A percentile compares a stretch with the other conserved stretches of the same genome.
phyloP scores from a whole-genome alignment of 2,888 invertebrate species.

The Thymelicus lineola region DNA sequence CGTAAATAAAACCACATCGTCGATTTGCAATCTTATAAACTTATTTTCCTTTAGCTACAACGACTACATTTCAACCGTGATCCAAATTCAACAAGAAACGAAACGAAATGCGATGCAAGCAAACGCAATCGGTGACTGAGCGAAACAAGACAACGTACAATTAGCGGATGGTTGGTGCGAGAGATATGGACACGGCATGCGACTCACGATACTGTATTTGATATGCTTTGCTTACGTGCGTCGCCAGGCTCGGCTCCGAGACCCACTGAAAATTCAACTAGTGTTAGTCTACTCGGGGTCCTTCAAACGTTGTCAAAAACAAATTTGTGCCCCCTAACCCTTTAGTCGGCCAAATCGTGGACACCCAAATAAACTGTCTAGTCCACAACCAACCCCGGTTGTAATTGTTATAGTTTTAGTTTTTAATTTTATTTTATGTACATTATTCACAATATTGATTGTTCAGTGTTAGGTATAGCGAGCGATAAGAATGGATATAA shows the following conservation, averaged over 20 bases:
- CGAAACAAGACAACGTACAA: conserved; percentile 66
- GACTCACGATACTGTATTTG: conserved; percentile 72
- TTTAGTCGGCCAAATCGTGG: conserved; percentile 52
- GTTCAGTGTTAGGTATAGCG: conserved; percentile 17
- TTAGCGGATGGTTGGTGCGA: conserved; percentile 65
- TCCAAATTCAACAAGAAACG: conserved; percentile 43
- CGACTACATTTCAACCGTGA: conserved; percentile 25
- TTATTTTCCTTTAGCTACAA: too few relatives aligned
- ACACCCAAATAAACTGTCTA: conserved; percentile 53
- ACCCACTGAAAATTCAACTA: conserved; percentile 81
- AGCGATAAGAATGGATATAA: background rate
- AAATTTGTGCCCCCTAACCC: conserved; percentile 42
- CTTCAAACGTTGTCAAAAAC: conserved; percentile 40
- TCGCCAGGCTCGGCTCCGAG: conserved; percentile 80
- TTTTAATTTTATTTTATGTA: conserved; percentile 45
- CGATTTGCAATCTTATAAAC: too few relatives aligned
- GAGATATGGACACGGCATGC: conserved; percentile 75
- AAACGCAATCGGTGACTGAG: conserved; percentile 49
- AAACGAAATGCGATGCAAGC: conserved; percentile 43
- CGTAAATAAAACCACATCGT: too few relatives aligned
- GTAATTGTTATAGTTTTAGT: conserved; percentile 40
- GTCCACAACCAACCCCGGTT: conserved; percentile 48
- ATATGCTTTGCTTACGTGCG: conserved; percentile 79
- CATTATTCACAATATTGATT: conserved; percentile 49
- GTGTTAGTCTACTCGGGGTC: conserved; percentile 75